Evolutionary conservation across 37 sponge, comb jelly and placozoan genomes (phyloP).

Genomic region (Ianthella basta): DNA sequence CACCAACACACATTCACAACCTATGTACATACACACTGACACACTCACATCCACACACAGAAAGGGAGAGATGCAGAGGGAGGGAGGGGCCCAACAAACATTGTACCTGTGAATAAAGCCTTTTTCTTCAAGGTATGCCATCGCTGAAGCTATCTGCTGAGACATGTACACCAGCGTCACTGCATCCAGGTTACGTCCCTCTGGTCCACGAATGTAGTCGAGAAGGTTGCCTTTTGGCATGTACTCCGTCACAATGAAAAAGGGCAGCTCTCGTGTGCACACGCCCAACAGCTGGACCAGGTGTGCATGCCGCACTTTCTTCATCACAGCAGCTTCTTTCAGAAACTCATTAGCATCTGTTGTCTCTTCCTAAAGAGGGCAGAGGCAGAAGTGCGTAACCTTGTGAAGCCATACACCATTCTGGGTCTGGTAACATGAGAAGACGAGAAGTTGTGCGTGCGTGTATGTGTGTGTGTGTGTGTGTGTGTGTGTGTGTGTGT

Average conservation of each 20-base stretch:
- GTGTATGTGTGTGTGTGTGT: neutral
- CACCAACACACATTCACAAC: conserved; percentile 1
- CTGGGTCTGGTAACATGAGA: neutral
- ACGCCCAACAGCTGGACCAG: conserved; percentile 95
- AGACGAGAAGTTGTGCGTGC: no score
- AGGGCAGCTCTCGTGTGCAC: conserved; percentile 92
- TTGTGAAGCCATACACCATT: conserved; percentile 11
- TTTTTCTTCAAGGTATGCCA: conserved; percentile 94
- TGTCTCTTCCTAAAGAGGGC: conserved; percentile 94
- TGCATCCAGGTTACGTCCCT: conserved; percentile 76
- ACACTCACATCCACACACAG: neutral
- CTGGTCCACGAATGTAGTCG: conserved; percentile 86
- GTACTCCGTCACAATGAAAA: conserved; percentile 97
- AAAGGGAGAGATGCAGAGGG: no score
- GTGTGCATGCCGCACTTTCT: conserved; percentile 87
- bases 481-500: neutral
- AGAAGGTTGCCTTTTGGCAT: conserved; percentile 96
- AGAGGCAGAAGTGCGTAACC: no score
- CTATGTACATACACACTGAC: neutral
- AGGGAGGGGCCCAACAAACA: no score
- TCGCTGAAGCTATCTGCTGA: conserved; percentile 92
- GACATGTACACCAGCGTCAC: conserved; percentile 89
- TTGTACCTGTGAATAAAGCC: conserved; percentile 96
- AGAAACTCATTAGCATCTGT: conserved; percentile 91
- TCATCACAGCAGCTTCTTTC: conserved; percentile 97